These are phyloP conservation scores for Puma concolor DNA, from an alignment of 2,113 vertebrate species.

Conservation along the genomic window DNA sequence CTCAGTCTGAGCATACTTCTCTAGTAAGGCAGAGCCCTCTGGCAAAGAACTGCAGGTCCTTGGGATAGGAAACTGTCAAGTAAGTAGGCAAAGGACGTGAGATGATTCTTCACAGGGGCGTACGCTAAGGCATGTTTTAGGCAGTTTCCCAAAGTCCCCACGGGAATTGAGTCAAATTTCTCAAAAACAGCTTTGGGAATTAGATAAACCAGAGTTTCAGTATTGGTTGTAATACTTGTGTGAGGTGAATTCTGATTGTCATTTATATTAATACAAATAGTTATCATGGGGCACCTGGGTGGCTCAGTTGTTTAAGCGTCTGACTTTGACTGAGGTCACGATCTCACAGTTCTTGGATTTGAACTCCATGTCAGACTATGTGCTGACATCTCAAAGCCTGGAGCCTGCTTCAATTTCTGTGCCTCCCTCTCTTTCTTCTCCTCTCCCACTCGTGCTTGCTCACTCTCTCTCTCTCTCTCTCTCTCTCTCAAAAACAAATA, in stretches of 20 bases:
- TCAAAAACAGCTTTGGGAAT: background rate
- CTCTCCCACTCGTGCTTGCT: too few relatives aligned
- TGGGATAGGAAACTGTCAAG: background rate
- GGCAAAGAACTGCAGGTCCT: background rate
- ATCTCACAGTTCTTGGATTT: too few relatives aligned
- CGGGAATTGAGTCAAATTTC: background rate
- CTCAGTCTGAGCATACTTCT: background rate
- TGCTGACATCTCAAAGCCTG: too few relatives aligned
- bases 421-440: too few relatives aligned
- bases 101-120: accelerated
- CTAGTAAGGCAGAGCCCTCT: background rate
- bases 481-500: too few relatives aligned
- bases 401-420: too few relatives aligned
- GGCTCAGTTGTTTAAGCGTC: too few relatives aligned
- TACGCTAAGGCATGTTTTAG: background rate
- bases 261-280: background rate
- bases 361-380: too few relatives aligned
- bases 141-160: background rate
- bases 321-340: too few relatives aligned
- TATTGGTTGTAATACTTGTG: background rate
- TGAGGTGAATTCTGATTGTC: background rate
- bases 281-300: background rate
- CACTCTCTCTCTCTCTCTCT: too few relatives aligned
- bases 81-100: background rate
- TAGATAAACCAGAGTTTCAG: background rate